Evolutionary conservation across 2,888 invertebrate species (phyloP), one percentile per base, ranked within the genome.

Genomic region (Thera britannica): DNA sequence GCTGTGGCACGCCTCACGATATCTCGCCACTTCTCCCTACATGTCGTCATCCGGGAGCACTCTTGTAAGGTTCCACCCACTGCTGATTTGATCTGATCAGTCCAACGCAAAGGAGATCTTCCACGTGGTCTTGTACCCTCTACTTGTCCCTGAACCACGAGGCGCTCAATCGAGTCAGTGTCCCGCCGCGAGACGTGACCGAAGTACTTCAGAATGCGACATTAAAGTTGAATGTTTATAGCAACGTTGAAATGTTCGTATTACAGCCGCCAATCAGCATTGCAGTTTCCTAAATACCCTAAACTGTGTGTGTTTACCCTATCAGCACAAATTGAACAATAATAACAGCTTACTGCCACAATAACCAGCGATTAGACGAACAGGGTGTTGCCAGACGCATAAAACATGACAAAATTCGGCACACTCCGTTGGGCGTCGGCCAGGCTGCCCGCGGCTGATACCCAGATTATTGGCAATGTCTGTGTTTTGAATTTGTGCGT

Each of bases 321-420:
- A 61, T 65, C 58, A 58, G 41, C 60, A 59, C 67, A 62, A 67
- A 67, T 58, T 49, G 58, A 55, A 48, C 67, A 59, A 67, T 56
- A 49, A 67, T 62, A 51, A 55, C 55, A 62, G 49, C 60, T 65
- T 62, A 62, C 49, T 58, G 8, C 57, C 56, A 8, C 62, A 63
- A 57, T 64, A 66, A 58, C 70, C 51, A 41, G 58, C 60, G 74
- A 80, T 81, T 79, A 80, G 75, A 77, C 72, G 77, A 72, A 79
- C 79, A 72, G 74, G 74, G 81, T 83, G 80, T 78, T 78, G 81
- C 83, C 80, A 86, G 85, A 84, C 83, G 75, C 81, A 84, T 86
- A 83, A 83, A 85, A 78, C 73, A 75, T 61, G 68, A 74, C 76
- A 72, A 73, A 77, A 77, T 79, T 72, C 59, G 72, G 73, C 67